These are phyloP conservation scores for Sebastes vulpes DNA, from an alignment of 2,797 vertebrate genomes.

Conservation along the genomic window DNA sequence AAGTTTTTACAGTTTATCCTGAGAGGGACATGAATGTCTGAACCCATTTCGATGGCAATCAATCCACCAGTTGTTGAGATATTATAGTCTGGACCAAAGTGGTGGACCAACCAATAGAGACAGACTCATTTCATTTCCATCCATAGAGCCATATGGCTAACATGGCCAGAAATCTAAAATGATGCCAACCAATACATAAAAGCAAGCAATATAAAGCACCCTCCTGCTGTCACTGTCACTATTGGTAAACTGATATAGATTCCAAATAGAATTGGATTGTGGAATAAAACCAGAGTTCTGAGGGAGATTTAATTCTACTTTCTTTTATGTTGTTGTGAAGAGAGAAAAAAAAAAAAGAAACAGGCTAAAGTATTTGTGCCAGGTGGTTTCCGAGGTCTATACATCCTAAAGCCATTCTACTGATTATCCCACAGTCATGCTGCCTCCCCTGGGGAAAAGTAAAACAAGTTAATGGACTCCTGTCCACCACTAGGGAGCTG, in stretches of 20 bases:
- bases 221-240: not conserved
- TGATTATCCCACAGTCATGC: not conserved
- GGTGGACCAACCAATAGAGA: too few species aligned
- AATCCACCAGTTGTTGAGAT: not conserved
- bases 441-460: not conserved
- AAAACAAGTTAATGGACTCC: not conserved
- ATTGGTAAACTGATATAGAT: not conserved
- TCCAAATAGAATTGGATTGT: not conserved
- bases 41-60: not conserved
- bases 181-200: not conserved
- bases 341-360: not conserved
- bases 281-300: not conserved
- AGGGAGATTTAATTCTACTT: not conserved
- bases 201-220: not conserved
- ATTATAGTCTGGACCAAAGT: not conserved
- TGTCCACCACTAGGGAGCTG: not conserved
- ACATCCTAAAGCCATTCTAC: not conserved
- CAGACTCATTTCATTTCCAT: not conserved
- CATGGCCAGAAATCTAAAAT: not conserved
- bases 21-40: not conserved
- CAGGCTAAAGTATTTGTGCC: not conserved
- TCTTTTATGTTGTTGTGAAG: not conserved
- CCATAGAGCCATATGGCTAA: not conserved
- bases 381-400: not conserved
- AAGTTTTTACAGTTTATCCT: not conserved